Base-by-base conservation (phyloP, 2,113 vertebrate species). In the Diadophis punctatus region DNA sequence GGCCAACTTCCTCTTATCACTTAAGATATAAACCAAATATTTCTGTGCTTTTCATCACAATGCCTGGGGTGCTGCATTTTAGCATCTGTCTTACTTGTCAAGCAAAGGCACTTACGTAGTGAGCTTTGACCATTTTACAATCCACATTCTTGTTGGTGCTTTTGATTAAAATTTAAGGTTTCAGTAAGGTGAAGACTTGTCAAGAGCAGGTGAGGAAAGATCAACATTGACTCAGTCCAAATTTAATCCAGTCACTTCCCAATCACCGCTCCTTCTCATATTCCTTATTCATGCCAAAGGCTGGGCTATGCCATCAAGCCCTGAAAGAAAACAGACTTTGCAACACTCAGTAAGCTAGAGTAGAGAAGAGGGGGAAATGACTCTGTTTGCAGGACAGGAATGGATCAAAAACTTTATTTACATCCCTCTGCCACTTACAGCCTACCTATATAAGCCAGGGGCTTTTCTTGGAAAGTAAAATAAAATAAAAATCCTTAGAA, bases 121-220 rank as follows among this genome's bases (percentile, higher is more conserved):
- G 68, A 92, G 91, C 94, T 91, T 93, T 96, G 95, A 91, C 91
- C 93, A 95, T 96, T 94, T 94, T 95, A 94, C 60, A 95, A 89
- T 96, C 96, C 97, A 96, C 96, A 97, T 89, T 95, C 95, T 96
- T 96, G 96, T 97, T 93, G 97, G 95, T 98, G 97, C 94, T 98
- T 97, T 97, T 97, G 97, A 98, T 98, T 97, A 98, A 98, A 97
- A 96, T 97, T 97, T 97, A 98, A 96, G 90, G 94, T 96, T 97
- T 97, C 94, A 94, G 88, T 86, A 16, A 96, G 95, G 94, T 86
- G 90, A 96, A 97, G 96, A 95, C 96, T 96, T 95, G 94, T 95
- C 93, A 94, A 96, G 94, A 96, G 94, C 95, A 98, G 96, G 97
- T 97, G 98, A 97, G 92, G 96, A 97, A 97, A 97, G 97, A 97